Conservation (phyloP, 2,113 vertebrate species). For the Aplodontia rufa region DNA sequence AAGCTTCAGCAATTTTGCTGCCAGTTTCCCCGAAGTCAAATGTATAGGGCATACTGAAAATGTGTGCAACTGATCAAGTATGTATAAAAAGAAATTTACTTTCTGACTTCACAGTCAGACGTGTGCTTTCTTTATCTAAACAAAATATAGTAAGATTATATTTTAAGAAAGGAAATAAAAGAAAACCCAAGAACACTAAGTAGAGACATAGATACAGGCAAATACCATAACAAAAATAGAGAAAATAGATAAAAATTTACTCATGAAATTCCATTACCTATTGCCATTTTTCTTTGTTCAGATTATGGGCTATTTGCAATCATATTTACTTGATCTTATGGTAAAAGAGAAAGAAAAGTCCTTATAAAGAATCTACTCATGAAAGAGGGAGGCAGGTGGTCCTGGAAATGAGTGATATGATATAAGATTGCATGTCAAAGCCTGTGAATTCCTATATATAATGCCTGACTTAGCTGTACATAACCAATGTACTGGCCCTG, state of each 20-base stretch:
- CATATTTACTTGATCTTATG: neutral
- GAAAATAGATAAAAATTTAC: neutral
- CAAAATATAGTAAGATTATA: neutral
- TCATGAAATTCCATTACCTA: neutral
- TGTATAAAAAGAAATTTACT: neutral
- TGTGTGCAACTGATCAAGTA: neutral
- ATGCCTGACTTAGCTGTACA: rapidly evolving
- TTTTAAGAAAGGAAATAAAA: neutral
- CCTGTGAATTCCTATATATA: too few species aligned
- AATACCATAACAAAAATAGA: neutral
- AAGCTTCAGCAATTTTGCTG: neutral
- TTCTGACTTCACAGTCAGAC: neutral
- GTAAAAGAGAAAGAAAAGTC: neutral
- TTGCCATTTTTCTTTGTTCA: neutral
- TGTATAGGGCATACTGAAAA: neutral
- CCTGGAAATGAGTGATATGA: neutral
- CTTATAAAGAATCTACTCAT: neutral
- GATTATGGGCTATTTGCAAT: neutral
- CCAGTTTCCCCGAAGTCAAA: neutral
- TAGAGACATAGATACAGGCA: neutral
- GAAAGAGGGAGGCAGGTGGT: neutral
- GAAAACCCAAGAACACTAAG: neutral
- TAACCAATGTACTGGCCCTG: too few species aligned
- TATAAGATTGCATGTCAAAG: neutral
- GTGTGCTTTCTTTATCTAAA: neutral